These are phyloP conservation scores for Cryptotermes secundus DNA, from an alignment of 1,140 invertebrate species.

Conservation along the genomic window DNA sequence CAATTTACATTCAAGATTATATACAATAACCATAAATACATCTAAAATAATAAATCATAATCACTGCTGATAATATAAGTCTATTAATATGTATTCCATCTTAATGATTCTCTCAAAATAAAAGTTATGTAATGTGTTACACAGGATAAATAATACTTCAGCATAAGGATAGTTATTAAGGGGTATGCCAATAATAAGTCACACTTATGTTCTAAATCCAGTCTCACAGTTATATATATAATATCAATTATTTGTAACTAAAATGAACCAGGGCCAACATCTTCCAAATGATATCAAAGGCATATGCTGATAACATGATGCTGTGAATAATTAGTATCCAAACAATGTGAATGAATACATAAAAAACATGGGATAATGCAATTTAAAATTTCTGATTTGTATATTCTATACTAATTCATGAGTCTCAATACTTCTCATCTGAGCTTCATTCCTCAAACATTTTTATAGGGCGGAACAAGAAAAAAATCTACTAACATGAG, in stretches of 20 bases:
- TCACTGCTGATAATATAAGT: not conserved
- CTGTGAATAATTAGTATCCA: not conserved
- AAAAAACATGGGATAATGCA: not conserved
- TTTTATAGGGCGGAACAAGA: too few relatives aligned
- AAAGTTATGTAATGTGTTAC: not conserved
- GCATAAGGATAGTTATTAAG: not conserved
- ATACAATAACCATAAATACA: not conserved
- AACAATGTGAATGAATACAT: not conserved
- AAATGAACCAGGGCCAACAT: not conserved
- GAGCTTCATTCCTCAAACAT: not conserved
- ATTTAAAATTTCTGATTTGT: too few relatives aligned
- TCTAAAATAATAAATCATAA: not conserved
- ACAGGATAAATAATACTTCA: not conserved
- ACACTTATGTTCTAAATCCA: not conserved
- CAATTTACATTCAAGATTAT: not conserved
- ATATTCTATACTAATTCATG: not conserved
- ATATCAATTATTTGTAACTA: not conserved
- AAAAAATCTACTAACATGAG: too few relatives aligned
- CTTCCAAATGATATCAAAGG: not conserved
- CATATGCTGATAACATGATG: too few relatives aligned
- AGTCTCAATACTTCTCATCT: not conserved
- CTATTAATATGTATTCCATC: not conserved
- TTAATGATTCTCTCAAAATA: not conserved
- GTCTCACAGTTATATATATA: not conserved
- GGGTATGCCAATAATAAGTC: not conserved